phyloP scores from a whole-genome alignment of 2,113 vertebrate species.

The Maccullochella peelii region DNA sequence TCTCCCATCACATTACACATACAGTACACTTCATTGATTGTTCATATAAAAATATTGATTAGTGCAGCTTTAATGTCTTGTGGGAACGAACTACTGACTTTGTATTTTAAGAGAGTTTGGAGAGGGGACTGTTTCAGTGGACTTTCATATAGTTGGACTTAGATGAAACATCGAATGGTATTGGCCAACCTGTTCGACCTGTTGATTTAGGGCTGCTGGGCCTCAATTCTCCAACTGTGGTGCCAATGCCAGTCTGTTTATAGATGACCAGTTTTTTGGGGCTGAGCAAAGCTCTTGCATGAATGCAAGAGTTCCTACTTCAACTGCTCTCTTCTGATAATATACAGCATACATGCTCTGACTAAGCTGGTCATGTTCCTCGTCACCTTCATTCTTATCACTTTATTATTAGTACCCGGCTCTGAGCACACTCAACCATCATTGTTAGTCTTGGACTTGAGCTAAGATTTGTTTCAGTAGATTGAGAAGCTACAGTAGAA shows the following conservation, averaged over 20 bases:
- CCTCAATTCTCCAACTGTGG: background rate
- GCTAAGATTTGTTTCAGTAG: background rate
- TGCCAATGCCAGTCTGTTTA: background rate
- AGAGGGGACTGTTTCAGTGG: background rate
- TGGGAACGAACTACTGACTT: background rate
- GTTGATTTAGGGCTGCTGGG: background rate
- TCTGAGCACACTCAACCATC: background rate
- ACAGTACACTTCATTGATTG: no score
- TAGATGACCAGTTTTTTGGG: background rate
- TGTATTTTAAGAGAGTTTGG: background rate
- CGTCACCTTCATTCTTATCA: conserved; percentile 15
- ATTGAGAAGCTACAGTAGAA: background rate
- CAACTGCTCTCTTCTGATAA: background rate
- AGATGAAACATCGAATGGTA: background rate
- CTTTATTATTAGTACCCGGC: background rate
- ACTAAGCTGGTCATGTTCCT: background rate
- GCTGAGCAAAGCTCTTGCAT: background rate
- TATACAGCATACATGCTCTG: background rate
- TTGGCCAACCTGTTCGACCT: no score
- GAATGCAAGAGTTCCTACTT: background rate
- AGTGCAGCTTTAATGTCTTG: background rate
- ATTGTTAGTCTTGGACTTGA: background rate
- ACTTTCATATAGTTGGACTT: background rate
- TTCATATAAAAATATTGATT: background rate
- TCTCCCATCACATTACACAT: background rate